Percentiles rank a stretch among this genome's conserved stretches.
Conservation (phyloP, 2,113 vertebrate species). For the Zootoca vivipara region DNA sequence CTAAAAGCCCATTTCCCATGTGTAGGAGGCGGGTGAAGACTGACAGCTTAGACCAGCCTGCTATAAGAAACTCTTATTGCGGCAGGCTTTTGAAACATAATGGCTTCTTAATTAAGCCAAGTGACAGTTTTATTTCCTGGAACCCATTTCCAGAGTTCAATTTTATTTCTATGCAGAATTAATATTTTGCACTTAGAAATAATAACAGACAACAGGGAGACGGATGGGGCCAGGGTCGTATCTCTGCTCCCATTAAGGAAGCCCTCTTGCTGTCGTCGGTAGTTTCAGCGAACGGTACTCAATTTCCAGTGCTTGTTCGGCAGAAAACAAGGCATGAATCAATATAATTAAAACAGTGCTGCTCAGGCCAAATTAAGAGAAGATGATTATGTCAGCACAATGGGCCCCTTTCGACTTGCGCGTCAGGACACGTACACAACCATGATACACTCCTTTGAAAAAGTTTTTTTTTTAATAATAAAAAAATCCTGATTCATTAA, state of each 20-base stretch:
- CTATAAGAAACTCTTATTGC: constrained; percentile 28
- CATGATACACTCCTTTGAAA: not conserved
- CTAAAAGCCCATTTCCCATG: constrained; percentile 1
- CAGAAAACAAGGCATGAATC: constrained; percentile 69
- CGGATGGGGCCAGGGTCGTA: constrained; percentile 50
- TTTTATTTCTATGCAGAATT: constrained; percentile 78
- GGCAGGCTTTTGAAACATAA: constrained; percentile 59
- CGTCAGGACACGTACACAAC: not conserved
- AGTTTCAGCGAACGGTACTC: constrained; percentile 63
- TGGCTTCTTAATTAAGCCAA: constrained; percentile 80
- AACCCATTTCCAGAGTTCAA: constrained; percentile 72
- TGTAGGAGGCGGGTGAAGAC: not conserved
- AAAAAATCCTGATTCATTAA: not conserved
- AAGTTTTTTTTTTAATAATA: not conserved
- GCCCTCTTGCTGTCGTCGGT: constrained; percentile 33
- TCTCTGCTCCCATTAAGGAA: constrained; percentile 51
- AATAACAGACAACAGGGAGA: not conserved
- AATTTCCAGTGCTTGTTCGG: constrained; percentile 65
- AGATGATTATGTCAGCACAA: constrained; percentile 45
- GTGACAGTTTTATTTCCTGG: constrained; percentile 68
- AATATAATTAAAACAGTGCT: constrained; percentile 64
- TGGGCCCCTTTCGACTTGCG: not conserved
- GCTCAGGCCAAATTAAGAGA: constrained; percentile 54
- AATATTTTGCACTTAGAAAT: constrained; percentile 73
- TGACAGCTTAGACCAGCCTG: constrained; percentile 14